Percentiles rank a stretch among this genome's conserved stretches.
Evolutionary conservation across 2,113 vertebrate species (phyloP).

Genomic region (Heptranchias perlo): DNA sequence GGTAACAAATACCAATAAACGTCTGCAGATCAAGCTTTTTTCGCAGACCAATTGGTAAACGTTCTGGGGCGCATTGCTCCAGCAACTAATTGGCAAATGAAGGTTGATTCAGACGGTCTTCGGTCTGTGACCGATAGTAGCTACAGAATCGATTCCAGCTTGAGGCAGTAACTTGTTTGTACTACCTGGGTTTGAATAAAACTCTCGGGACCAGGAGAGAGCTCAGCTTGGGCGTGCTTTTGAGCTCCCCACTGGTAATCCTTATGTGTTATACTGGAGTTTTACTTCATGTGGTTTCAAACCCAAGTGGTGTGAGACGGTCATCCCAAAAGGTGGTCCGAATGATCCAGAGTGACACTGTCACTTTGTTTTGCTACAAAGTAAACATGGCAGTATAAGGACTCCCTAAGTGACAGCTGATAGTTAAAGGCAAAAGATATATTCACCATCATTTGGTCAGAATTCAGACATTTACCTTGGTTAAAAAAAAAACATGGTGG

Average conservation of each 20-base stretch:
- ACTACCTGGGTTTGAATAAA: not conserved
- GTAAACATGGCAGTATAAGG: not conserved
- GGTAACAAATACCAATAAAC: not conserved
- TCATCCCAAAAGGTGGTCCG: not conserved
- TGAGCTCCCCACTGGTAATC: not conserved
- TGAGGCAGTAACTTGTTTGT: not conserved
- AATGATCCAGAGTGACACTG: not conserved
- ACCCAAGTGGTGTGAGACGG: not conserved
- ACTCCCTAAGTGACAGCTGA: not conserved
- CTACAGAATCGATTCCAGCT: not conserved
- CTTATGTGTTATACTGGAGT: not conserved
- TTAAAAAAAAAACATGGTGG: not conserved
- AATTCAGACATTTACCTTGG: not conserved
- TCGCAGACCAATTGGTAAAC: too few species aligned
- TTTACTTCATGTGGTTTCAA: not conserved
- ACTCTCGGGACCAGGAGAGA: not conserved
- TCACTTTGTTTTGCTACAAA: not conserved
- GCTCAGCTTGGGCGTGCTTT: not conserved
- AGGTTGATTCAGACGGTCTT: not conserved
- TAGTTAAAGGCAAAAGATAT: not conserved
- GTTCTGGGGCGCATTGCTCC: not conserved
- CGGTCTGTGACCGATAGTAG: not conserved
- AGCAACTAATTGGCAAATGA: not conserved
- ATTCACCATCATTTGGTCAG: not conserved
- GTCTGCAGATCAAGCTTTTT: too few species aligned